Conservation (phyloP, 2,888 invertebrate genomes). For the Chelonus formosanus region DNA sequence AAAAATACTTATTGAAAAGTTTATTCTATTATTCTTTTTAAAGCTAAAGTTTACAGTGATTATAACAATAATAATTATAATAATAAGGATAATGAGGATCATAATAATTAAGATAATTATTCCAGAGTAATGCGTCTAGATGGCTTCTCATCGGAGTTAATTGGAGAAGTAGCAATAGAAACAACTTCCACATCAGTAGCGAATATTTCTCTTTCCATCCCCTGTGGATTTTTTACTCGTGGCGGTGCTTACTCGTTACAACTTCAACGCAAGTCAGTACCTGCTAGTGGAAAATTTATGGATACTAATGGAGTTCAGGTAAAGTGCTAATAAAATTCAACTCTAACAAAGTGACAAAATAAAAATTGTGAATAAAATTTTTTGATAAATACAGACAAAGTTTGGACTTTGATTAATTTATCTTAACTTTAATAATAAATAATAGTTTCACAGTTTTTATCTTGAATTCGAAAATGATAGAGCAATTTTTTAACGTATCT, state of each 20-base stretch:
- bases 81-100: too few relatives aligned
- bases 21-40: conserved; percentile 57
- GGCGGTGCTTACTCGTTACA: conserved; percentile 74
- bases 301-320: conserved; percentile 52
- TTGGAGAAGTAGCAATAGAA: conserved; percentile 57
- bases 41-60: background rate
- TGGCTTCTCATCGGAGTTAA: conserved; percentile 60
- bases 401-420: too few relatives aligned
- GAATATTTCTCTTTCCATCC: conserved; percentile 66
- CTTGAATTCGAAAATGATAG: too few relatives aligned
- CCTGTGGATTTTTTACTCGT: conserved; percentile 78
- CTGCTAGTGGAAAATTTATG: conserved; percentile 48
- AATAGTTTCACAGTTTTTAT: too few relatives aligned
- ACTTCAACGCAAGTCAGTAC: conserved; percentile 58
- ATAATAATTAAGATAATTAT: conserved; percentile 10
- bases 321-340: conserved; percentile 3
- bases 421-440: too few relatives aligned
- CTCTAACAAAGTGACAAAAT: conserved; percentile 34
- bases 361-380: conserved; percentile 43
- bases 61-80: too few relatives aligned
- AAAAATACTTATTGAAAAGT: conserved; percentile 49
- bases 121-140: conserved; percentile 67
- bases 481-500: too few relatives aligned
- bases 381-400: too few relatives aligned
- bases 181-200: conserved; percentile 46